These are phyloP conservation scores for Coregonus clupeaformis DNA, from an alignment of 2,113 vertebrate species.

Conservation along the genomic window DNA sequence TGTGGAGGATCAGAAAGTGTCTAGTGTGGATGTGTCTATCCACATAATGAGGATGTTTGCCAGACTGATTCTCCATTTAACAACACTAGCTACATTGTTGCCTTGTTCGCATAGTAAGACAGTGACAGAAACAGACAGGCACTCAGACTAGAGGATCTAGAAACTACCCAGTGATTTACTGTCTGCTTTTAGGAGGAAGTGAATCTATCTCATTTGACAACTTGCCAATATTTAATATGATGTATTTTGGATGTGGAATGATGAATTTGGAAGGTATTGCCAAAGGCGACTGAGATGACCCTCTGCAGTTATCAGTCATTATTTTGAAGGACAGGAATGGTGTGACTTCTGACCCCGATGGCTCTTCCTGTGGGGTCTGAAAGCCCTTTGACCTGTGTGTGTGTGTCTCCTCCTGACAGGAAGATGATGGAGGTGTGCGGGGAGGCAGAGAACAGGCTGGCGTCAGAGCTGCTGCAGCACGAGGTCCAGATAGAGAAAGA, in stretches of 20 bases:
- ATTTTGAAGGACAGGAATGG: not conserved
- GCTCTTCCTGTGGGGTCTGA: not conserved
- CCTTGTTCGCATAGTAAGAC: not conserved
- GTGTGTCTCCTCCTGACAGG: constrained; percentile 63
- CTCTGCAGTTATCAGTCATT: too few relatives aligned
- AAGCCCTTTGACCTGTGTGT: constrained; percentile 73
- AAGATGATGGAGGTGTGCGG: constrained; percentile 95
- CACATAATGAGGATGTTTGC: not conserved
- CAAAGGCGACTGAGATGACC: too few relatives aligned
- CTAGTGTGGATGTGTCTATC: not conserved
- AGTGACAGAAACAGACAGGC: not conserved
- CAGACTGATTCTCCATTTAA: constrained; percentile 5
- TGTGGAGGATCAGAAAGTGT: not conserved
- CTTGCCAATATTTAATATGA: too few relatives aligned
- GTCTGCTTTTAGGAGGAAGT: not conserved
- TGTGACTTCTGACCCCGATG: not conserved
- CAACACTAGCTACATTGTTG: not conserved
- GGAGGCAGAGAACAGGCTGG: constrained; percentile 92
- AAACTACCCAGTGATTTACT: constrained; percentile 18
- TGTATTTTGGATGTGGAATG: too few relatives aligned
- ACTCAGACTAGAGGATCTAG: constrained; percentile 44
- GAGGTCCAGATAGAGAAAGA: constrained; percentile 94
- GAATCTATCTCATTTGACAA: not conserved
- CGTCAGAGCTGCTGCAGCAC: constrained; percentile 88
- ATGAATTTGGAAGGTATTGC: too few relatives aligned